These are phyloP conservation scores for Minunthozetes semirufus DNA, from an alignment of 2,888 invertebrate genomes.

Conservation along the genomic window DNA sequence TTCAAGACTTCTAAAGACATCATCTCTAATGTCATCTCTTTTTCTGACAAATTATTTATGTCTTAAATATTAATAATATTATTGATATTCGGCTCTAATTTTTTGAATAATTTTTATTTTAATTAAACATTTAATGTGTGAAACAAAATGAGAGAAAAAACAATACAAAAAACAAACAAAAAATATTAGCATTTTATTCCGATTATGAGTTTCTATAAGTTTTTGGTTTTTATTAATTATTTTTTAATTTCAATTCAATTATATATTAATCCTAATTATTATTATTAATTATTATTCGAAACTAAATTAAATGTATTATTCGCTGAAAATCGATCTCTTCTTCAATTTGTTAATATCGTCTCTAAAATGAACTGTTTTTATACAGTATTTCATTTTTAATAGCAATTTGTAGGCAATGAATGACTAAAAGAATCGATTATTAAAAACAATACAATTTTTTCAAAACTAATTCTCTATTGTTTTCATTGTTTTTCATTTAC, in stretches of 20 bases:
- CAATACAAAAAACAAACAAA: too few relatives aligned
- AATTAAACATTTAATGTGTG: not conserved
- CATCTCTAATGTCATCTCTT: not conserved
- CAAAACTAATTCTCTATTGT: not conserved
- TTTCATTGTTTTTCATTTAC: not conserved
- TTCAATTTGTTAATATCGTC: not conserved
- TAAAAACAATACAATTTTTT: not conserved
- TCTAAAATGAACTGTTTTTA: not conserved
- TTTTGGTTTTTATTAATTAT: too few relatives aligned
- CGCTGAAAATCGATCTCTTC: not conserved
- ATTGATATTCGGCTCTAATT: too few relatives aligned
- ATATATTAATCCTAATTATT: too few relatives aligned
- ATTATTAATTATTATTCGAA: too few relatives aligned
- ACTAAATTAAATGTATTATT: constrained; percentile 3
- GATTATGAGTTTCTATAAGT: too few relatives aligned
- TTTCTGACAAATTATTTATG: constrained; percentile 3
- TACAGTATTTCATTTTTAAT: not conserved
- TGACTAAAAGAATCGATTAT: not conserved
- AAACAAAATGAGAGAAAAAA: too few relatives aligned
- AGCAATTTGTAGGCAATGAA: constrained; percentile 1
- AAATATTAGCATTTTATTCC: too few relatives aligned
- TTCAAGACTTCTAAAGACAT: not conserved
- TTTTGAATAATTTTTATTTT: too few relatives aligned
- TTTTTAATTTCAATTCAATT: too few relatives aligned
- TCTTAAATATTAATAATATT: not conserved